Conservation (phyloP, 2,888 invertebrate species). For the Gasteruption jaculator region DNA sequence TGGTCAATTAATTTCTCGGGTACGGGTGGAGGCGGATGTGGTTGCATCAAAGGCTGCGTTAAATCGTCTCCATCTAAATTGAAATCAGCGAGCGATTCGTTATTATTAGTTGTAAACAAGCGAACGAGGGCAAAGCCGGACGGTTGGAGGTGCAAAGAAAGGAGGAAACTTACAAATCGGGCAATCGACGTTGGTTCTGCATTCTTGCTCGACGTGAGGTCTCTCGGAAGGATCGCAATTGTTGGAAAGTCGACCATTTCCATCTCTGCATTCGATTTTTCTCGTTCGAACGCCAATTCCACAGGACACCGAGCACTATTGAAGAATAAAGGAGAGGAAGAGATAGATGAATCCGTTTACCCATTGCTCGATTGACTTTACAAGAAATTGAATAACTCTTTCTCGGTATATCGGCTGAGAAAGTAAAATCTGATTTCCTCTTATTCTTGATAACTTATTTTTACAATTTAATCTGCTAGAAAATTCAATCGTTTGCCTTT, state of each 20-base stretch:
- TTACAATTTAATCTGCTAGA: no score
- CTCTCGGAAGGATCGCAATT: conserved; percentile 66
- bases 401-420: no score
- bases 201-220: conserved; percentile 68
- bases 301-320: conserved; percentile 89
- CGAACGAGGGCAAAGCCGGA: no score
- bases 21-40: conserved; percentile 64
- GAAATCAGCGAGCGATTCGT: conserved; percentile 13
- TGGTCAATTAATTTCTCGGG: conserved; percentile 70
- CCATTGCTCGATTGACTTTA: no score
- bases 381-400: no score
- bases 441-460: no score
- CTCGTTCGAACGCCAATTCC: conserved; percentile 83
- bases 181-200: conserved; percentile 72
- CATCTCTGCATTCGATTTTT: conserved; percentile 73
- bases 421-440: no score
- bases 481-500: conserved; percentile 1
- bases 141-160: no score
- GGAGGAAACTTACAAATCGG: conserved; percentile 48
- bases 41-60: conserved; percentile 56
- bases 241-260: conserved; percentile 40
- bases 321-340: not conserved
- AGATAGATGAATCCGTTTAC: no score
- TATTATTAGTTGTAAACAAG: no score
- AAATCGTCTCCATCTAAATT: conserved; percentile 39